A percentile compares a stretch with the other conserved stretches of the same genome.
These are phyloP conservation scores for Cryptophagus acutangulus DNA, from an alignment of 2,888 invertebrate species.

Conservation along the genomic window DNA sequence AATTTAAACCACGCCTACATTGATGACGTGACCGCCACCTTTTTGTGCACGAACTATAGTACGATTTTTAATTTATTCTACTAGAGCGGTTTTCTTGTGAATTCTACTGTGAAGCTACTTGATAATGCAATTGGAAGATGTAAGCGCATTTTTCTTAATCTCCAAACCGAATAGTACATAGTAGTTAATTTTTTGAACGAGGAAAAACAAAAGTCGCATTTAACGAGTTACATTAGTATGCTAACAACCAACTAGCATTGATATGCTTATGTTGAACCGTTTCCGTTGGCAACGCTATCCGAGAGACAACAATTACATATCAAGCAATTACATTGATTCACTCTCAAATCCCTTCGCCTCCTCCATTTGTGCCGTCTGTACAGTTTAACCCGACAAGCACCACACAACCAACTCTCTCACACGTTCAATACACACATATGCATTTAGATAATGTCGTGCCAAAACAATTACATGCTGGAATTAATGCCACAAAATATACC, in stretches of 20 bases:
- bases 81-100: too few relatives aligned
- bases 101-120: too few relatives aligned
- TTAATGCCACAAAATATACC: conserved; percentile 6
- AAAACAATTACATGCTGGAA: conserved; percentile 5
- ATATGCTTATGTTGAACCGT: conserved; percentile 9
- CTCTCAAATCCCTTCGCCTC: background rate
- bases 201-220: conserved; percentile 5
- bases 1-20: too few relatives aligned
- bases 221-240: conserved; percentile 4
- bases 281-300: conserved; percentile 7
- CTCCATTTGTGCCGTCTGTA: too few relatives aligned
- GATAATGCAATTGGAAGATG: too few relatives aligned
- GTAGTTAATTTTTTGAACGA: background rate
- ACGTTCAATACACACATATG: background rate
- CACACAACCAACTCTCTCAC: background rate
- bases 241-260: conserved; percentile 4
- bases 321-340: conserved; percentile 9
- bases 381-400: too few relatives aligned
- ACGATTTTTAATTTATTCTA: too few relatives aligned
- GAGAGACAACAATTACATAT: conserved; percentile 9
- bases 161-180: background rate
- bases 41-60: too few relatives aligned
- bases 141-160: too few relatives aligned
- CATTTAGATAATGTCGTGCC: conserved; percentile 1
- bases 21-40: too few relatives aligned